phyloP scores from a whole-genome alignment of 1,140 invertebrate genomes.

The Saxidomus purpurata region DNA sequence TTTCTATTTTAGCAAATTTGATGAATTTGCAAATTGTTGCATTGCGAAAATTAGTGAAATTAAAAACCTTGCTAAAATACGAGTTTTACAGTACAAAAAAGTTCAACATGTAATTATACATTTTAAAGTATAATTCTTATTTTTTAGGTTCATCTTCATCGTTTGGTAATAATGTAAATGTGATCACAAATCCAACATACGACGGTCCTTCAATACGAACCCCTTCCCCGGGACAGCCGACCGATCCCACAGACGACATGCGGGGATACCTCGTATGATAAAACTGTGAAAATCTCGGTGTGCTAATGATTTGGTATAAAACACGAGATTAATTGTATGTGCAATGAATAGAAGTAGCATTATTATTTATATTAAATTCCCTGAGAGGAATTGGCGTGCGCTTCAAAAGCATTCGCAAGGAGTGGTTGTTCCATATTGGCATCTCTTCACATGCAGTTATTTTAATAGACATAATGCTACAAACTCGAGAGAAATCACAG shows the following conservation, averaged over 20 bases:
- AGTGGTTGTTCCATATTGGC: background rate
- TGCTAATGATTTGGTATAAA: background rate
- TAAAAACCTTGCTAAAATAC: no score
- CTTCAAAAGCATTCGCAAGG: background rate
- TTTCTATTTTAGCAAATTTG: no score
- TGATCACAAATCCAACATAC: slow-evolving; percentile 63
- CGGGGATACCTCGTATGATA: slow-evolving; percentile 62
- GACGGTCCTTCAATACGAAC: slow-evolving; percentile 53
- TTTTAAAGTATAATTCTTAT: no score
- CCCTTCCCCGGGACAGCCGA: slow-evolving; percentile 41
- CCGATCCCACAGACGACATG: slow-evolving; percentile 60
- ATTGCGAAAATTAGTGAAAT: no score
- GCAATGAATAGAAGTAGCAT: slow-evolving; percentile 9
- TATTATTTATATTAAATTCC: background rate
- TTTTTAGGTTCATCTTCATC: slow-evolving; percentile 46
- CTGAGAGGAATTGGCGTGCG: background rate
- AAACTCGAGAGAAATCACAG: no score
- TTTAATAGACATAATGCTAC: background rate
- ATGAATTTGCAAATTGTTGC: no score
- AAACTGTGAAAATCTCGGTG: no score
- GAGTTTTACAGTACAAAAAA: no score
- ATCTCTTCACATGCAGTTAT: background rate
- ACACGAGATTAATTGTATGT: background rate
- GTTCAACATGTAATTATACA: no score
- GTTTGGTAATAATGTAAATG: slow-evolving; percentile 60